Evolutionary conservation across 2,888 invertebrate genomes (phyloP), one percentile per base, ranked within the genome.

Genomic region (Andrena camellia): DNA sequence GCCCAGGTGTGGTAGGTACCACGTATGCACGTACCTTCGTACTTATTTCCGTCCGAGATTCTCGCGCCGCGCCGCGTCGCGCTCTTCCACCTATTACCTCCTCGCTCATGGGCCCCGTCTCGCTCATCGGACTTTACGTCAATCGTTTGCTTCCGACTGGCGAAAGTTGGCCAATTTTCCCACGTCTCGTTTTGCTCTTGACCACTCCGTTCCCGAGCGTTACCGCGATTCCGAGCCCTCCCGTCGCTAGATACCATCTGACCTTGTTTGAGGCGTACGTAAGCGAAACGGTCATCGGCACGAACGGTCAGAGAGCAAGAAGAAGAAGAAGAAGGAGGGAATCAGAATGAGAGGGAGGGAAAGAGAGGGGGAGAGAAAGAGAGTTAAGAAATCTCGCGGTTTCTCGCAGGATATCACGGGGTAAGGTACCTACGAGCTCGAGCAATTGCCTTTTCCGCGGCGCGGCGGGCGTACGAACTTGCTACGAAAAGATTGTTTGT

Each of bases 221-320:
- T 78, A 72, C 63, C 82, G 71, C 66, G 78, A 77, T 64, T 33
- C 84, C 69, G 72, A 50, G 85, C 85, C 83, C 85, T 85, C 85
- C 75, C 81, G 66, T 29, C 71, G 67, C 68, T 35, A 80, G 90
- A 91, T 90, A 90, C 78, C 83, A 89, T 90, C 89, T 87, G 89
- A 90, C 88, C 88, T 89, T 90, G 88, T 90, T 88, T 73, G 80
- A 70, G 78, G 70, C 73, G 83, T 78, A 83, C 74, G 78, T 62
- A 52, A 82, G 83, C 83, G 87, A 88, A 64, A 78, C 88, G 83
- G 83, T 84, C 83, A 64, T 73, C 85, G 78, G 74, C 84, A 81
- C 83, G 78, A 75, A 70, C 81, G 73, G 78, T 77, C 81, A 76
- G 63, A 74, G 77, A 77, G 69, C 80, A 42, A 64, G n/a, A 79